Base-by-base conservation (phyloP, 2,113 vertebrate species). In the Axis porcinus region DNA sequence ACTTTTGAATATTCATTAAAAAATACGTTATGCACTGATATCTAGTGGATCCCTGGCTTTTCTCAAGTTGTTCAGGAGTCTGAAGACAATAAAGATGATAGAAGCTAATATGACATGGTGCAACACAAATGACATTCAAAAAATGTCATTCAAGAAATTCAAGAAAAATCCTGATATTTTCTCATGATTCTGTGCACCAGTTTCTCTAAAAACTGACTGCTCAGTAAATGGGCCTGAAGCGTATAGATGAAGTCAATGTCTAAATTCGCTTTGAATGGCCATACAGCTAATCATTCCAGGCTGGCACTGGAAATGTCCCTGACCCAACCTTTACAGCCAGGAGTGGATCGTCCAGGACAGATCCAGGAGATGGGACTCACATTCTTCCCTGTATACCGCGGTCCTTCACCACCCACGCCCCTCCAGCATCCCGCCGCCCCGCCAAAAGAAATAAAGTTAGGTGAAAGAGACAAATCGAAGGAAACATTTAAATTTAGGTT, bases 341-440 rank as follows among this genome's bases (percentile, higher is more conserved):
- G 23, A 50, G 25, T 14, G 60, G 27, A 19, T 67, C 5, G 6
- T 17, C 1, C 5, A 4, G 16, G 10, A 1, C 52, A 21, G n/a
- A 86, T 25, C 7, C 15, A 16, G 62, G 36, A 78, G n/a, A 45
- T 23, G 2, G 27, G 27, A 47, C 36, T 43, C 54, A 7, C 30
- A n/a, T n/a, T 36, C 55, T 52, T 52, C 15, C 27, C 40, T 0
- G 3, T 14, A 45, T 3, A 30, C 17, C 0, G 8, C 57, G 5
- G 15, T 25, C 50, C 1, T n/a, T 36, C 28, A 27, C 78, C 19
- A 4, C 15, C 43, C 50, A 6, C 47, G 12, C 33, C 28, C 60
- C 60, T 7, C 28, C 28, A 62, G 40, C 40, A 43, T 21, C 5
- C 4, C 3, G 5, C 3, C 14, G 17, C 13, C 21, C 5, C 15